Base-by-base conservation (phyloP, 2,113 vertebrate genomes). In the Ceyx cyanopectus region DNA sequence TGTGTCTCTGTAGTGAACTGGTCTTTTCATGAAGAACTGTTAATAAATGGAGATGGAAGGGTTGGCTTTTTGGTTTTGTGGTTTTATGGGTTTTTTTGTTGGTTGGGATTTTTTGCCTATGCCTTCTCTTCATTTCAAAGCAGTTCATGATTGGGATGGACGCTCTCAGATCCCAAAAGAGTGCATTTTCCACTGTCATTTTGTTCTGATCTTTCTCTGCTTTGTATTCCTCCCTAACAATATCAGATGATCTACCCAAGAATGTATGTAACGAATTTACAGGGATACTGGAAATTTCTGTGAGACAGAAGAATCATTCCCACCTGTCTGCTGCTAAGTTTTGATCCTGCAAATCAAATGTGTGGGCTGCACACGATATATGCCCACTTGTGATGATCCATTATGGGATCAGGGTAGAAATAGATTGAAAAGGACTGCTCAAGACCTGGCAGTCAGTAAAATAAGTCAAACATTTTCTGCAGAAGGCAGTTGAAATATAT, bases 341-440 rank as follows among this genome's bases (percentile, higher is more conserved):
- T 73, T 82, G 72, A 89, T 87, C 43, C 68, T 87, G 54, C 11
- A 85, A 85, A 80, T 46, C 46, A 80, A 82, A 82, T 54, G 15
- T 6, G 5, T 73, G 50, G 50, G 58, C 75, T 87, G 63, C 56
- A 69, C 40, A 68, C 26, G 56, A 29, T 30, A 62, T 37, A 56
- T 93, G 14, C 60, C 37, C 32, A 61, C 40, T 65, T 13, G 2
- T 67, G 90, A 58, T 67, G 90, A 58, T 41, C 76, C 60, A 87
- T 92, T 89, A 91, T 13, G 63, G 32, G 40, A 80, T 87, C 79
- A 54, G 30, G 87, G 77, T 54, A 19, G 41, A 91, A 91, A 87
- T 5, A 85, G 56, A 66, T 11, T 50, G 54, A 80, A 87, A 93
- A 89, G 29, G 32, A 82, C 78, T 87, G 5, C 11, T n/a, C 63